Conservation (phyloP, 2,797 vertebrate genomes). For the Apodemus agrarius region DNA sequence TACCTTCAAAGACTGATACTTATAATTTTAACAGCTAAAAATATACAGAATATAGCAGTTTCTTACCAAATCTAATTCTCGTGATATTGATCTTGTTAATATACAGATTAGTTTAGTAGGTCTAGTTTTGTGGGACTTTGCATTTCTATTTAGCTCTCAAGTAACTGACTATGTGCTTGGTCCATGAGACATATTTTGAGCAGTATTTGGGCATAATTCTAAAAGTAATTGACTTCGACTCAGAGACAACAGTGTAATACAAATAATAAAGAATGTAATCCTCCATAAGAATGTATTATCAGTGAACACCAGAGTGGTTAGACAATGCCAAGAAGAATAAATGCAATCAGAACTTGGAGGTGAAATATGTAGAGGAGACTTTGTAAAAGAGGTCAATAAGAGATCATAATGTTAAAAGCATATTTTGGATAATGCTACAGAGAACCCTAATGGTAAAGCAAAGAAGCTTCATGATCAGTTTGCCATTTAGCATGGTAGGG, state of each 20-base stretch:
- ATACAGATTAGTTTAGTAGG: not conserved
- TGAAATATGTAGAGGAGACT: not conserved
- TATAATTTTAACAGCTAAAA: not conserved
- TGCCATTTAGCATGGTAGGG: not conserved
- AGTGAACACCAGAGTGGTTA: not conserved
- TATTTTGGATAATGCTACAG: not conserved
- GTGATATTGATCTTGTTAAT: not conserved
- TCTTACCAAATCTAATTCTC: not conserved
- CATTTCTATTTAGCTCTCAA: not conserved
- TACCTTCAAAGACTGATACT: not conserved
- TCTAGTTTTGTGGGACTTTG: not conserved
- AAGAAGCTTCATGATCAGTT: conserved; percentile 3
- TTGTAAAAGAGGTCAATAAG: not conserved
- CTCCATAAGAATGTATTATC: not conserved
- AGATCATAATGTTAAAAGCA: not conserved
- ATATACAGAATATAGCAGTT: not conserved
- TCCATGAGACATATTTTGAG: not conserved
- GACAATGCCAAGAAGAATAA: not conserved
- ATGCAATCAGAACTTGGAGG: not conserved
- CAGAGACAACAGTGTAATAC: not conserved
- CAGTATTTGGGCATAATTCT: not conserved
- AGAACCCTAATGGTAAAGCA: not conserved
- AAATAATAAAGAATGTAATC: not conserved
- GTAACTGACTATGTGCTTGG: not conserved
- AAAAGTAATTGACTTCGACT: not conserved